A percentile compares a stretch with the other conserved stretches of the same genome.
phyloP scores from a whole-genome alignment of 1,140 invertebrate genomes.

The Sycophila sp. region DNA sequence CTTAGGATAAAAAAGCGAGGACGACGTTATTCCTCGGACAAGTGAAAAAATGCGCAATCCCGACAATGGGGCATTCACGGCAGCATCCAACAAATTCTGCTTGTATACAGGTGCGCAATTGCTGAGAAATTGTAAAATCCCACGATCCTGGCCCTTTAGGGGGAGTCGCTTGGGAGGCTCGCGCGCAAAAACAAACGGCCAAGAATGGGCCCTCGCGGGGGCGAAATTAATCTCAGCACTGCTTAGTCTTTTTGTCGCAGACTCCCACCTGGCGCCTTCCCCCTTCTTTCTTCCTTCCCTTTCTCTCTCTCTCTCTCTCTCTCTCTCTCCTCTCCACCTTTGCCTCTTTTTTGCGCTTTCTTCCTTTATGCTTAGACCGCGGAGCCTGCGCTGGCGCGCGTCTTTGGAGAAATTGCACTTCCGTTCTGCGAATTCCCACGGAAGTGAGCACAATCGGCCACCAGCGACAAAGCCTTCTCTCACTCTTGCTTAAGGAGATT shows the following conservation, averaged over 20 bases:
- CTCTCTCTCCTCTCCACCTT: neutral
- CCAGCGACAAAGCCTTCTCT: no score
- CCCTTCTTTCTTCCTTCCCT: neutral
- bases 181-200: neutral
- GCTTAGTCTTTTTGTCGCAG: neutral
- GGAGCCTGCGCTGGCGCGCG: neutral
- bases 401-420: constrained; percentile 59
- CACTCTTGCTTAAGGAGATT: no score
- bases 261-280: constrained; percentile 24
- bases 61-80: neutral
- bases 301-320: neutral
- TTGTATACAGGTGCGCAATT: constrained; percentile 8
- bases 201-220: no score
- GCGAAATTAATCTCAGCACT: constrained; percentile 22
- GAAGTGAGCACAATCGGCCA: constrained; percentile 60
- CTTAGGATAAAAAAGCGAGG: no score
- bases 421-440: constrained; percentile 65
- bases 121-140: constrained; percentile 19
- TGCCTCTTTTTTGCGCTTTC: neutral
- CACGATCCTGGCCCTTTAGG: neutral
- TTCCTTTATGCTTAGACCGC: neutral
- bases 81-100: neutral
- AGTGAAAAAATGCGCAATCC: constrained; percentile 12
- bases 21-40: neutral
- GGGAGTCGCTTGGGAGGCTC: neutral